Percentiles rank a stretch among this genome's conserved stretches.
phyloP scores from a whole-genome alignment of 2,888 invertebrate species.

The Neocrepidodera transversa region DNA sequence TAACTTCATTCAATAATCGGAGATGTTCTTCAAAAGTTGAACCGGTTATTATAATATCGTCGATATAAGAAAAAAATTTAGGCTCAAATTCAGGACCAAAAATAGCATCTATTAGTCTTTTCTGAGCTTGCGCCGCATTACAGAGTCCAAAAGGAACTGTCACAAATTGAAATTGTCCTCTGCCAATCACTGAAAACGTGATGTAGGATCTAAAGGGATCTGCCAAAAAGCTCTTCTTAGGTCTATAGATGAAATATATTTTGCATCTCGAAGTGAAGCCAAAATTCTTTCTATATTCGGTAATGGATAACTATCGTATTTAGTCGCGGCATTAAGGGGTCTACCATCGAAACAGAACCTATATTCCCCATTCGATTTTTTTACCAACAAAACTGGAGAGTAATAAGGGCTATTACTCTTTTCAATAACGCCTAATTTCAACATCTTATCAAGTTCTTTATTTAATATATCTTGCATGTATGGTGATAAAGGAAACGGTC shows the following conservation, averaged over 20 bases:
- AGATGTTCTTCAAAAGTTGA: constrained; percentile 41
- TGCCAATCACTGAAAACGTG: constrained; percentile 47
- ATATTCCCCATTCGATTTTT: constrained; percentile 28
- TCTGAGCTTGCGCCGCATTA: constrained; percentile 32
- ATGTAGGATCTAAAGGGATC: constrained; percentile 38
- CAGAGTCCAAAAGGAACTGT: constrained; percentile 40
- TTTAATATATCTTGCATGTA: constrained; percentile 31
- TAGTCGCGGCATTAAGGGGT: constrained; percentile 20
- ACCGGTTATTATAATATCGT: constrained; percentile 34
- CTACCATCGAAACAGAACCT: constrained; percentile 30
- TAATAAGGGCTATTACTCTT: constrained; percentile 23
- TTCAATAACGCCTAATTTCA: constrained; percentile 24
- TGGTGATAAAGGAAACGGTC: constrained; percentile 23
- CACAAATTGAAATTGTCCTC: constrained; percentile 46
- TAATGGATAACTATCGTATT: constrained; percentile 27
- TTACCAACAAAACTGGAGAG: constrained; percentile 30
- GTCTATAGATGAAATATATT: constrained; percentile 32
- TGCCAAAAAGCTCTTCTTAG: constrained; percentile 34
- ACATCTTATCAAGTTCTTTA: constrained; percentile 31
- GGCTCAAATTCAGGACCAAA: constrained; percentile 30
- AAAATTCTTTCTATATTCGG: constrained; percentile 34
- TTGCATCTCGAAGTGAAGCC: constrained; percentile 5
- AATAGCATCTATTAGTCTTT: constrained; percentile 38
- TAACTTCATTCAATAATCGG: constrained; percentile 35
- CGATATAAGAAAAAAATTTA: constrained; percentile 15